Conservation (phyloP, 2,113 vertebrate genomes). For the Pyrgilauda ruficollis region DNA sequence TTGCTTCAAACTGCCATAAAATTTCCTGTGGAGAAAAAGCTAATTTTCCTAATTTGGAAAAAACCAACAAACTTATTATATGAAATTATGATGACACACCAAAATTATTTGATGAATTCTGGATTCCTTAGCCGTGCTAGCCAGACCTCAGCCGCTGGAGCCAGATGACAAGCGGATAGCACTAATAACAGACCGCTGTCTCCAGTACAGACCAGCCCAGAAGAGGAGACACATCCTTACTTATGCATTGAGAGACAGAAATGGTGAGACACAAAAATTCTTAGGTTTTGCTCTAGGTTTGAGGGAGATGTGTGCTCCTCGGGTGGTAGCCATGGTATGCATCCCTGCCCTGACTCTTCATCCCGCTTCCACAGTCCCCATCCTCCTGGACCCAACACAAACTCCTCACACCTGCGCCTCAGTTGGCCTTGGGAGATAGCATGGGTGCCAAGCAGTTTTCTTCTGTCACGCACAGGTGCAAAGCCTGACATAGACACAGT, state of each 20-base stretch:
- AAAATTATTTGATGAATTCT: not conserved
- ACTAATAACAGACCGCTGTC: not conserved
- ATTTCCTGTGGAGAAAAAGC: not conserved
- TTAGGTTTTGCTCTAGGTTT: not conserved
- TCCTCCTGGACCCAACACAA: rapidly evolving
- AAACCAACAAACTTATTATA: not conserved
- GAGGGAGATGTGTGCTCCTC: rapidly evolving
- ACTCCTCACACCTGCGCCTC: not conserved
- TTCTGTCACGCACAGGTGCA: not conserved
- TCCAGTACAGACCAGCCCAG: not conserved
- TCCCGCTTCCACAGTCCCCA: rapidly evolving
- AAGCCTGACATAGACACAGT: not conserved
- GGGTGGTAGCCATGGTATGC: not conserved
- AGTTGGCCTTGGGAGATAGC: not conserved
- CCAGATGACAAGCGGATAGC: rapidly evolving
- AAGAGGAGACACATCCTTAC: not conserved
- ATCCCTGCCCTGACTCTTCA: not conserved
- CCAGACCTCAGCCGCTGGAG: rapidly evolving
- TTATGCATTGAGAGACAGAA: not conserved
- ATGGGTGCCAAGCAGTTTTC: not conserved
- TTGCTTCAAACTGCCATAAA: not conserved
- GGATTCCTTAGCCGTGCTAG: not conserved
- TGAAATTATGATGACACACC: not conserved
- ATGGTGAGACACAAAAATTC: not conserved
- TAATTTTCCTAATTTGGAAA: not conserved